Base-by-base conservation (phyloP, 23 tunicate genomes). In the Botrylloides violaceus region DNA sequence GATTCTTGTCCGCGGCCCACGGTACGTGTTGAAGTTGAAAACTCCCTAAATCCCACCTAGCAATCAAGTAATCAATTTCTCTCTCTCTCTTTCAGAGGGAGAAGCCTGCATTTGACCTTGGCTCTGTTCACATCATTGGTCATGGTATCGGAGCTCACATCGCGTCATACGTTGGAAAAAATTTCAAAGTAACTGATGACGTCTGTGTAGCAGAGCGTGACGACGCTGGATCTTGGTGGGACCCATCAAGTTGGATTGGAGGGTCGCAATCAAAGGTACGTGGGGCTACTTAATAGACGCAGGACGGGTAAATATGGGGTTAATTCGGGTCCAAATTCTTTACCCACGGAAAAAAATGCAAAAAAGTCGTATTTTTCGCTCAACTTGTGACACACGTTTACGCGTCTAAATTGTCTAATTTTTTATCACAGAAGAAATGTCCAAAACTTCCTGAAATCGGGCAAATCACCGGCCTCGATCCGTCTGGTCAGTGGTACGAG, bases 391-490 rank as follows among this genome's bases (percentile, higher is more conserved):
- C n/a, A n/a, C n/a, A n/a, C n/a, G n/a, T n/a, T n/a, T n/a, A n/a
- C n/a, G n/a, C n/a, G n/a, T n/a, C n/a, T n/a, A n/a, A n/a, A n/a
- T n/a, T n/a, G n/a, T n/a, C n/a, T n/a, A n/a, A n/a, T n/a, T n/a
- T n/a, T n/a, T n/a, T n/a, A n/a, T n/a, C n/a, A n/a, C n/a, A n/a
- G n/a, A n/a, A n/a, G n/a, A n/a, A n/a, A n/a, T 68, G 74, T 56
- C 56, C 23, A 12, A 36, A 38, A 2, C 57, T 68, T 1, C 58
- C 74, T 4, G 29, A 39, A 28, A 36, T 68, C n/a, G 74, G 74
- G 5, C 74, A 43, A 24, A 68, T 68, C 58, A 37, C 74, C 36
- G 74, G 74, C 6, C 74, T 68, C 64, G 74, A 68, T 36, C 74
- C 74, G 49, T 21, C 58, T 23, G 74, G 74, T 5, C 22, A 18